A percentile compares a stretch with the other conserved stretches of the same genome.
phyloP scores from a whole-genome alignment of 2,113 vertebrate species.

The Oceanites oceanicus region DNA sequence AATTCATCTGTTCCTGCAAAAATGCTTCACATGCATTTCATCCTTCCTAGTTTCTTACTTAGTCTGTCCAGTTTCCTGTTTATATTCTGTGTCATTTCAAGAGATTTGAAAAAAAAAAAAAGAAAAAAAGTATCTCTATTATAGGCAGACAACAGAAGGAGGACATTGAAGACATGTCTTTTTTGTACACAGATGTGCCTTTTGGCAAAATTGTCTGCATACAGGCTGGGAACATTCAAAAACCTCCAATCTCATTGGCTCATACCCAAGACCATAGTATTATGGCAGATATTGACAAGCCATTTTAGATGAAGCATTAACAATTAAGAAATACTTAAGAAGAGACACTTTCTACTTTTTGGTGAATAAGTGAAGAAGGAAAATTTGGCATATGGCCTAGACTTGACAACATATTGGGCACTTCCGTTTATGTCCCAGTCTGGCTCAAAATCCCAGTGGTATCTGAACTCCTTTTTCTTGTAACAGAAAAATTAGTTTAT shows the following conservation, averaged over 20 bases:
- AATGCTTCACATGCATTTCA: background rate
- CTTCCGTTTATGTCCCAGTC: background rate
- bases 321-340: background rate
- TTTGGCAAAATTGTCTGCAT: background rate
- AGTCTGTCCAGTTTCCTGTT: background rate
- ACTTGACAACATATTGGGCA: background rate
- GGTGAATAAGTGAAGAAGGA: background rate
- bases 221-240: background rate
- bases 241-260: rapidly evolving
- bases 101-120: background rate
- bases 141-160: background rate
- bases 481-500: background rate
- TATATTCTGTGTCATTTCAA: background rate
- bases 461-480: background rate
- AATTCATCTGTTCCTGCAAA: background rate
- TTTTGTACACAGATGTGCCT: background rate
- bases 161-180: background rate
- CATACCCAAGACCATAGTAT: too few relatives aligned
- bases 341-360: background rate
- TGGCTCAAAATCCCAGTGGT: background rate
- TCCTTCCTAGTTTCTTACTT: background rate
- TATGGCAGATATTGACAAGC: background rate
- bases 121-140: background rate
- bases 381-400: background rate
- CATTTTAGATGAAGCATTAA: background rate